These are phyloP conservation scores for Danio kyathit DNA, from an alignment of 2,797 vertebrate species.

Conservation along the genomic window DNA sequence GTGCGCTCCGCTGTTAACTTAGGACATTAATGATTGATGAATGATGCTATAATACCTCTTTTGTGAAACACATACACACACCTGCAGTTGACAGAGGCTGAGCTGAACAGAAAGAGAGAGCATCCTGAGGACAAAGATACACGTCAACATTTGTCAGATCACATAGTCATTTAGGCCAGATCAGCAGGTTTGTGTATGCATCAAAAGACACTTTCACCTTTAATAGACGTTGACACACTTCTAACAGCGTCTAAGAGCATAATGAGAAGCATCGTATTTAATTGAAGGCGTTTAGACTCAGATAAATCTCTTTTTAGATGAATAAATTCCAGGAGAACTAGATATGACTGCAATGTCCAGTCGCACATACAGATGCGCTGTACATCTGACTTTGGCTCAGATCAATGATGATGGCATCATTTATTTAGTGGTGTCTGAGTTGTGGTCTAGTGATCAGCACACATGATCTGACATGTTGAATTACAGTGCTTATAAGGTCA, in stretches of 20 bases:
- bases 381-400: not conserved
- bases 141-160: slow-evolving; percentile 83
- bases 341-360: slow-evolving; percentile 51
- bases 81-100: slow-evolving; percentile 68
- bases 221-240: slow-evolving; percentile 62
- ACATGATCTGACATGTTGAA: not conserved
- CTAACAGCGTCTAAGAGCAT: slow-evolving; percentile 67
- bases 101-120: slow-evolving; percentile 41
- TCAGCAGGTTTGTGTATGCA: slow-evolving; percentile 63
- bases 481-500: not conserved
- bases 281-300: slow-evolving; percentile 64
- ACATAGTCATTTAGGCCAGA: slow-evolving; percentile 75
- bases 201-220: slow-evolving; percentile 41
- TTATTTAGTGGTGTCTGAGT: not conserved
- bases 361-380: slow-evolving; percentile 45
- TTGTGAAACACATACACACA: slow-evolving; percentile 73
- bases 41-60: slow-evolving; percentile 91
- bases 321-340: slow-evolving; percentile 51
- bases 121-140: slow-evolving; percentile 76
- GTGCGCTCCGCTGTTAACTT: slow-evolving; percentile 77
- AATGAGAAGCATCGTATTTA: slow-evolving; percentile 73
- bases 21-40: slow-evolving; percentile 87
- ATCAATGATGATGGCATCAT: slow-evolving; percentile 2
- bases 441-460: slow-evolving; percentile 6
- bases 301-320: slow-evolving; percentile 61